Evolutionary conservation across 2,113 vertebrate genomes (phyloP), one percentile per base, ranked within the genome.

Genomic region (Marmota monax): DNA sequence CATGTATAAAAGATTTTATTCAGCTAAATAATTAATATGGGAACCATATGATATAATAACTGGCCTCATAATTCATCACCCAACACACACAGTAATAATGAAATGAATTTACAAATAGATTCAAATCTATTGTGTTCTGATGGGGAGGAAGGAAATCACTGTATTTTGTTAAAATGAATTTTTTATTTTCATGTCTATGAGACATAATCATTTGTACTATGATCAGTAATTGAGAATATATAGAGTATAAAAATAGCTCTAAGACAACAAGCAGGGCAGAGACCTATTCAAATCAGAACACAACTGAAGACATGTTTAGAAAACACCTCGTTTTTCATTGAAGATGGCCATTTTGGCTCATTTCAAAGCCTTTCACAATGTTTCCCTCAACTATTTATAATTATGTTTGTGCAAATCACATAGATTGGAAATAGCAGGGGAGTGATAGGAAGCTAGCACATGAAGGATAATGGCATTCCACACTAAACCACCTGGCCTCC

Each of bases 1-100:
- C 4, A 84, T 32, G 3, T 42, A 5, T 72, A 25, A 67, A 79
- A 37, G 2, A 87, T 61, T 95, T 79, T 80, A 73, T 79, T 87
- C 78, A 78, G 39, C 22, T 78, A 17, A 74, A 32, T 90, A 80
- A 82, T 84, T 88, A 92, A 12, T 65, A 22, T 80, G 25, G 16
- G 48, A 70, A 53, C 7, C 14, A 65, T 51, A 84, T 82, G 27
- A 74, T 61, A 85, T 25, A 78, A 85, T 2, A 84, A 82, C 6
- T 58, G 4, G 25, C 85, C 42, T 93, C 69, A 82, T 83, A 65
- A 74, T 65, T 82, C 27, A 61, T 51, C 32, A 7, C 7, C 11
- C 1, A 20, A 29, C 1, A 90, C 32, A 93, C 4, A 73, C 1
- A 86, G 7, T 39, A 92, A 95, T 37, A 84, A 77, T 69, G 37